phyloP scores from a whole-genome alignment of 2,888 invertebrate genomes.

The Desoria tigrina region DNA sequence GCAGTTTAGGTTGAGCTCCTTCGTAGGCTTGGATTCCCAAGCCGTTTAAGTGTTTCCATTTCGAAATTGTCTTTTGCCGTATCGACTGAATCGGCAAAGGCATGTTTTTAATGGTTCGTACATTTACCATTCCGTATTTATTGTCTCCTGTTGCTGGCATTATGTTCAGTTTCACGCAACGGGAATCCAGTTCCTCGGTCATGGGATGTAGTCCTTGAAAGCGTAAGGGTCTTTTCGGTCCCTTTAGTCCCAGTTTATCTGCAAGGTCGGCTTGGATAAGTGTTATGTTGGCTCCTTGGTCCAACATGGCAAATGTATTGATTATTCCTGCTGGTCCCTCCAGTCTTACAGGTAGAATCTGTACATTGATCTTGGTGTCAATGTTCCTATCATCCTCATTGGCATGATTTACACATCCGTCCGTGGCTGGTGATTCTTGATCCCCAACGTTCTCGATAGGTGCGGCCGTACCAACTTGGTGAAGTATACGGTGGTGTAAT shows the following conservation, averaged over 20 bases:
- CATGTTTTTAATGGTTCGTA: background rate
- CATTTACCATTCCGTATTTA: background rate
- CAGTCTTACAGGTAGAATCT: too few species aligned
- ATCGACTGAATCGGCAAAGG: conserved; percentile 19
- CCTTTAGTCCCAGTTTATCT: conserved; percentile 9
- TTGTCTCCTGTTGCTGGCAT: background rate
- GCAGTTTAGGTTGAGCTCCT: conserved; percentile 12
- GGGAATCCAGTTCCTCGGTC: background rate
- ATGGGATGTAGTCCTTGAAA: background rate
- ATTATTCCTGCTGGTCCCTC: too few species aligned
- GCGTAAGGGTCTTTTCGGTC: background rate
- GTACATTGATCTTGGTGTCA: too few species aligned
- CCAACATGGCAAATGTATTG: conserved; percentile 21
- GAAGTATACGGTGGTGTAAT: too few species aligned
- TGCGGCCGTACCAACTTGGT: too few species aligned
- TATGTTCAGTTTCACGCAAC: too few species aligned
- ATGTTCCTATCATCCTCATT: too few species aligned
- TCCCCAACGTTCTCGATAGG: too few species aligned
- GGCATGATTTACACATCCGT: too few species aligned
- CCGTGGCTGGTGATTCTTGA: too few species aligned
- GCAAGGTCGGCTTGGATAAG: conserved; percentile 21
- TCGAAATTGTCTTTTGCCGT: background rate
- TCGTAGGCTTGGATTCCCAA: background rate
- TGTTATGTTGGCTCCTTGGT: too few species aligned
- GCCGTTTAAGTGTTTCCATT: conserved; percentile 5